These are phyloP conservation scores for Sebastes kiyomatsui DNA, from an alignment of 2,797 vertebrate species.

Conservation along the genomic window DNA sequence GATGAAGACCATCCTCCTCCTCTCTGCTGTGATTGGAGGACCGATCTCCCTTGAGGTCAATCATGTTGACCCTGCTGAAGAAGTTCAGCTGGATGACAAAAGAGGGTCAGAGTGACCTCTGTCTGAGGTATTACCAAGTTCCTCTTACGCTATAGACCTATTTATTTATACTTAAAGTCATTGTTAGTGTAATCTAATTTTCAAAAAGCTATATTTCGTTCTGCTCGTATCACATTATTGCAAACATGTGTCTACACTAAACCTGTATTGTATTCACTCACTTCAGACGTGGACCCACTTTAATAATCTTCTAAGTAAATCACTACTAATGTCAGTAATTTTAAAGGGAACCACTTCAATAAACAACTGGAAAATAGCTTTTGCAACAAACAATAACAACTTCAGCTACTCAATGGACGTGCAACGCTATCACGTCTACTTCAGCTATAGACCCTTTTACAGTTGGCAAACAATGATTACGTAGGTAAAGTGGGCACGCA, in stretches of 20 bases:
- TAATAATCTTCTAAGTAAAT: background rate
- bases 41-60: conserved; percentile 28
- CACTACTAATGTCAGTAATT: background rate
- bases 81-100: conserved; percentile 47
- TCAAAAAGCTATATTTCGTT: background rate
- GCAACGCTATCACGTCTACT: background rate
- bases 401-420: background rate
- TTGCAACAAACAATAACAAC: background rate
- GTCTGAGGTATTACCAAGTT: background rate
- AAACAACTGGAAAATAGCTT: background rate
- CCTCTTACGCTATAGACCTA: background rate
- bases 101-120: background rate
- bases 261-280: background rate
- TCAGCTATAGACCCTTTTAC: background rate
- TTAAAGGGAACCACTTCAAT: background rate
- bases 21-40: conserved; percentile 30
- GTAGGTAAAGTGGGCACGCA: no score
- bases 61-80: conserved; percentile 17
- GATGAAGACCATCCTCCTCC: conserved; percentile 39
- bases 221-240: background rate
- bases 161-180: background rate
- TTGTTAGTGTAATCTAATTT: background rate
- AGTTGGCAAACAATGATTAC: no score
- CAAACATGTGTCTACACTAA: background rate
- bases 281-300: background rate